These are phyloP conservation scores for Lathronympha strigana DNA, from an alignment of 2,888 invertebrate genomes.

Conservation along the genomic window DNA sequence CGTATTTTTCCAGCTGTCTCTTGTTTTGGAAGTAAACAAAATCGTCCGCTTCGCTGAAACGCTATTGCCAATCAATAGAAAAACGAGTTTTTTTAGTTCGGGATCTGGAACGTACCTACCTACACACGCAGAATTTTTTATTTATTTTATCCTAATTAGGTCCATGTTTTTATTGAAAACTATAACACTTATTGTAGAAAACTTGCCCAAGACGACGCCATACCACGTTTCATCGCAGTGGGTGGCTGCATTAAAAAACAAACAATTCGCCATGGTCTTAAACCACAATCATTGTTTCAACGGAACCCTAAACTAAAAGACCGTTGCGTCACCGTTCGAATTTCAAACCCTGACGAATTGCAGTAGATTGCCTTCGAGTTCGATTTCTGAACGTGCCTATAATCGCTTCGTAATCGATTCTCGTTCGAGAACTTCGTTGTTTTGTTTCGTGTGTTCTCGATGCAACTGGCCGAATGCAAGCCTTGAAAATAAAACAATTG, in stretches of 20 bases:
- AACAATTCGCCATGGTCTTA: constrained; percentile 18
- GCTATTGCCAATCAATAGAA: no score
- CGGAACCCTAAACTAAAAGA: constrained; percentile 47
- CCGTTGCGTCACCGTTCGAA: constrained; percentile 59
- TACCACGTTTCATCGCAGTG: background rate
- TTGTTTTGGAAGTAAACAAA: no score
- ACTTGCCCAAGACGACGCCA: no score
- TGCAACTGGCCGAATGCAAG: constrained; percentile 34
- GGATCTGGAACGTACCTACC: no score
- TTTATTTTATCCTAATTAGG: no score
- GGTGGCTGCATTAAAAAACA: constrained; percentile 12
- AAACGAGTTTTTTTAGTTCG: no score
- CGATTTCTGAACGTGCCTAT: constrained; percentile 40
- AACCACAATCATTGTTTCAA: constrained; percentile 4
- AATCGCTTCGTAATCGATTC: constrained; percentile 45
- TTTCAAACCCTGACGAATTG: constrained; percentile 68
- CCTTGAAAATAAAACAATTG: background rate
- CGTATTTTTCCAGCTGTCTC: no score
- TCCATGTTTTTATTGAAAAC: no score
- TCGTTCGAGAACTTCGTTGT: constrained; percentile 52
- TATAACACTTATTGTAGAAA: no score
- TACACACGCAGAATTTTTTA: no score
- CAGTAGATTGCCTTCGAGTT: constrained; percentile 44
- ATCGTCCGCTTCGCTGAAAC: no score
- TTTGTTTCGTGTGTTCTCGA: constrained; percentile 35